Evolutionary conservation across 2,113 vertebrate genomes (phyloP), one percentile per base, ranked within the genome.

Genomic region (Aegotheles bennettii): DNA sequence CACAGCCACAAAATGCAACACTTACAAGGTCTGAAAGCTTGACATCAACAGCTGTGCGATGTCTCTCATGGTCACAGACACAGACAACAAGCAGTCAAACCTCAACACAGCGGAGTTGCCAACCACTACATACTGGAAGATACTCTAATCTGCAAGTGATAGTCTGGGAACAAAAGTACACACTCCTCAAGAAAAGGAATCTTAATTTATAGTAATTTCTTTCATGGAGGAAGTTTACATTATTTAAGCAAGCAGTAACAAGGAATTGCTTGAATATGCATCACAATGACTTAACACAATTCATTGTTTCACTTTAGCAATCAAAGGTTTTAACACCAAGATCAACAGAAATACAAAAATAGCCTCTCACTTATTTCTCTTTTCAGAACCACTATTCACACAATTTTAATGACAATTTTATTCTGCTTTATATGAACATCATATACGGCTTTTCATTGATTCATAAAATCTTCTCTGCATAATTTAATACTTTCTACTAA

Each of bases 401-500:
- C 13, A 42, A 36, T 63, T 70, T 74, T 42, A 83, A 43, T 23
- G 14, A 56, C 19, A n/a, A 10, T 47, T 85, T 78, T 56, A 53
- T 29, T 71, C 53, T 77, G 6, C 10, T 68, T 61, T 61, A 69
- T 40, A 35, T 24, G 20, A 87, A 87, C 87, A 36, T 56, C 23
- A 48, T 25, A 10, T 47, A 84, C 75, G 40, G n/a, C 11, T 95
- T 89, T 65, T 79, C 73, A 53, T 1, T 61, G 23, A 94, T 74
- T 89, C 45, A 75, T 17, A 45, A 65, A 67, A 31, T 82, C 61
- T 43, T 64, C 24, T 65, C 42, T 48, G 10, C 51, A 51, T 43
- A 91, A 63, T 68, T 78, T 47, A 88, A 68, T 74, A 73, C 10
- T 61, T 91, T 48, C 20, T 65, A 76, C 33, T 85, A 90, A 78